These are phyloP conservation scores for Gnathonemus longibarbis DNA, from an alignment of 2,113 vertebrate species.

Conservation along the genomic window DNA sequence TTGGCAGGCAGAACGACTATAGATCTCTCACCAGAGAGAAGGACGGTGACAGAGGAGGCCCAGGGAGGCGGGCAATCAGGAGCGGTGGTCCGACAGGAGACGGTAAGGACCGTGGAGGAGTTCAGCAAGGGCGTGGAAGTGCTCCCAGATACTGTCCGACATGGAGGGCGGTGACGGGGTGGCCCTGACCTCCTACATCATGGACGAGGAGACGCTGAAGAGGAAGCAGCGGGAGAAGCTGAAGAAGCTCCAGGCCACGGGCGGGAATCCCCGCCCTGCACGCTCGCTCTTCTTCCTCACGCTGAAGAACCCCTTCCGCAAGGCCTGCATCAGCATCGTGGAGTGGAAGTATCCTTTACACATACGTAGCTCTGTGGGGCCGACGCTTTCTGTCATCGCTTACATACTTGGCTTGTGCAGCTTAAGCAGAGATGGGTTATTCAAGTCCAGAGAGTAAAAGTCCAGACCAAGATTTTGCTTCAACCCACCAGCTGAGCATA, in stretches of 20 bases:
- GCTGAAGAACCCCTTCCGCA: slow-evolving; percentile 70
- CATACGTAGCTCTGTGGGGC: neutral
- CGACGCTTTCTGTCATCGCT: neutral
- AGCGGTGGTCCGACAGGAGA: neutral
- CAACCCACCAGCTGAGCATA: neutral
- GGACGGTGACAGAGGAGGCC: neutral
- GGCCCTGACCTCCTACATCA: slow-evolving; percentile 49
- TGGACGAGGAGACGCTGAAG: slow-evolving; percentile 55
- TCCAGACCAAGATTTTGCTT: neutral
- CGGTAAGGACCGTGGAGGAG: neutral
- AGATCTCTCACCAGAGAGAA: neutral
- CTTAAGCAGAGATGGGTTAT: neutral
- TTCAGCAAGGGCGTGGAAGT: slow-evolving; percentile 23
- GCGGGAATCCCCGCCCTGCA: slow-evolving; percentile 61
- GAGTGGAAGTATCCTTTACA: slow-evolving; percentile 83
- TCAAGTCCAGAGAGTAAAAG: neutral
- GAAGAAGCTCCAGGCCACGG: slow-evolving; percentile 64
- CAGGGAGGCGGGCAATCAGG: neutral
- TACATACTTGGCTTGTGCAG: neutral
- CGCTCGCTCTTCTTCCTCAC: slow-evolving; percentile 73
- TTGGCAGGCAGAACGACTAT: neutral
- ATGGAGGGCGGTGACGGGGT: slow-evolving; percentile 63
- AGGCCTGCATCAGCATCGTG: slow-evolving; percentile 76
- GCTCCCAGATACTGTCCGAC: neutral
- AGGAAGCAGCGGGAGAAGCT: slow-evolving; percentile 62